Conservation (phyloP, 1,140 invertebrate species). For the Tachypleus tridentatus region DNA sequence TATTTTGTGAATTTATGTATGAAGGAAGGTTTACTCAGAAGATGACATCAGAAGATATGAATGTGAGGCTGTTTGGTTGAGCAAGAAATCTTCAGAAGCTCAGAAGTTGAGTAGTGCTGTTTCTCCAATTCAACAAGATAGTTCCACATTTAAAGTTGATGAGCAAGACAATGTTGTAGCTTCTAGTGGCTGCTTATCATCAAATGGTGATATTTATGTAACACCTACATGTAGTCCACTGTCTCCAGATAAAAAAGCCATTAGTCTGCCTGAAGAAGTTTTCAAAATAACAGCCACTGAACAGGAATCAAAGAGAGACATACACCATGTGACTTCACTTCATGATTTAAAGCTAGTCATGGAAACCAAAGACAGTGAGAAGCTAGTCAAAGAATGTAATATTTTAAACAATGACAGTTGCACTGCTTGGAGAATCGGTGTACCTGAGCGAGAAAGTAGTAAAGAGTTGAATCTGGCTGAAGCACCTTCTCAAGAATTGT, state of each 20-base stretch:
- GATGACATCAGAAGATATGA: slow-evolving; percentile 20
- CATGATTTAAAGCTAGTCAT: neutral
- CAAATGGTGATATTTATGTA: slow-evolving; percentile 11
- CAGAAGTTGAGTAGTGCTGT: too few relatives aligned
- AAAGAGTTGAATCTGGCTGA: neutral
- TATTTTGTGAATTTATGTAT: too few relatives aligned
- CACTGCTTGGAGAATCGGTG: too few relatives aligned
- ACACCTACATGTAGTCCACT: slow-evolving; percentile 19
- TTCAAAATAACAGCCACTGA: too few relatives aligned
- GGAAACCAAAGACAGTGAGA: neutral
- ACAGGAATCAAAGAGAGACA: neutral
- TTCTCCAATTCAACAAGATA: too few relatives aligned
- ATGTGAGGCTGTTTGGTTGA: slow-evolving; percentile 17
- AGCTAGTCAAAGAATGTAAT: neutral
- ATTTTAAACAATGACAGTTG: neutral
- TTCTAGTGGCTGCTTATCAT: too few relatives aligned
- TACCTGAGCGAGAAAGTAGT: neutral
- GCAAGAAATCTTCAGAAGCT: slow-evolving; percentile 13
- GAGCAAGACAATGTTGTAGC: too few relatives aligned
- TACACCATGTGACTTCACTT: neutral
- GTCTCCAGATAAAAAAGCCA: slow-evolving; percentile 12
- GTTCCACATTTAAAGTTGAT: too few relatives aligned
- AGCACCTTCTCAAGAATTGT: too few relatives aligned
- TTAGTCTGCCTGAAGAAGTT: too few relatives aligned
- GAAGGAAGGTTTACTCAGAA: slow-evolving; percentile 19